Base-by-base conservation (phyloP, 2,888 invertebrate species). In the Capitulum mitella region DNA sequence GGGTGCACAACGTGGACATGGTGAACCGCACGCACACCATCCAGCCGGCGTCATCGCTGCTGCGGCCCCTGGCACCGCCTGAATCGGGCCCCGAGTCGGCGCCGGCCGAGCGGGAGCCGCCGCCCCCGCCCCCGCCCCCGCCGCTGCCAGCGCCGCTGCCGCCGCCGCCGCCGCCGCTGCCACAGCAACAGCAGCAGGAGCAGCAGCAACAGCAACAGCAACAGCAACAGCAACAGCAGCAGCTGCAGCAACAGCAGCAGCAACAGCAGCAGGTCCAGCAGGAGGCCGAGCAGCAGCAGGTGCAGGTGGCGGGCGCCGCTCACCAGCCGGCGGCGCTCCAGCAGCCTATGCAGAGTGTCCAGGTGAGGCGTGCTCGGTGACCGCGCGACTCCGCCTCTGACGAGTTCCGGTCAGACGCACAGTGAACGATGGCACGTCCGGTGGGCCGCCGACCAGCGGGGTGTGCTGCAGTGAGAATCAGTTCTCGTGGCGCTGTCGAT, bases 31-130 rank as follows among this genome's bases (percentile, higher is more conserved):
- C 76, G 14, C 76, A 76, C 76, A 76, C 76, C 12, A 48, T 76
- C 48, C 76, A 76, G 48, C 76, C 76, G 16, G 43, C 29, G 29
- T n/a, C 46, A 0, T 19, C 29, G 3, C 48, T 43, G 29, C 48
- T 76, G 32, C 76, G 76, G 46, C 48, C 76, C 29, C 76, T 76
- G 46, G 29, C n/a, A n/a, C n/a, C n/a, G n/a, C n/a, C n/a, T n/a
- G n/a, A n/a, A n/a, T n/a, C n/a, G n/a, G n/a, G n/a, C n/a, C n/a
- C n/a, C n/a, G n/a, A n/a, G n/a, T n/a, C n/a, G n/a, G n/a, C 76
- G 29, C 32, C 43, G 46, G 14, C 76, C 16, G 76, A 76, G 46
- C n/a, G 29, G 3, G 29, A 76, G 32, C 46, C 46, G 10, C 70
- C 70, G 70, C 8, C 3, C 19, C 32, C 43, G 29, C 48, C 76